Conservation (phyloP, 2,888 invertebrate species). For the Drosophila birchii region DNA sequence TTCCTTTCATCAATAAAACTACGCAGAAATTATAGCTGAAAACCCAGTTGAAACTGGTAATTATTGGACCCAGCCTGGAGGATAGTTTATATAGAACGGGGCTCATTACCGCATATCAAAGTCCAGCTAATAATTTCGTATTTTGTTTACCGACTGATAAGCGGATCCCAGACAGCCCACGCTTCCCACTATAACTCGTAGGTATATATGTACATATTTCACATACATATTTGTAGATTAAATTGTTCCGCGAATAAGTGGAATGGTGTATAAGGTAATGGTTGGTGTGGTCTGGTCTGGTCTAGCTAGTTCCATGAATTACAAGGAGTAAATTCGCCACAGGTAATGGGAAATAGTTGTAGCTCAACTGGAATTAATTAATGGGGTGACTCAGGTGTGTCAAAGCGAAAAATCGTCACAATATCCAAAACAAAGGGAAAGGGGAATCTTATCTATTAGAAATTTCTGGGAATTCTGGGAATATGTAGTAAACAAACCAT, state of each 20-base stretch:
- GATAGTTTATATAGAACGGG: slow-evolving; percentile 11
- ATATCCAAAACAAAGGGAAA: background rate
- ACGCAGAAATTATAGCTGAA: slow-evolving; percentile 21
- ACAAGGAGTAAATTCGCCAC: slow-evolving; percentile 4
- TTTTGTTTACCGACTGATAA: slow-evolving; percentile 64
- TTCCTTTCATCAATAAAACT: slow-evolving; percentile 6
- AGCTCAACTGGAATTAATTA: background rate
- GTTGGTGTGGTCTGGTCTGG: slow-evolving; percentile 4
- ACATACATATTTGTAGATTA: slow-evolving; percentile 36
- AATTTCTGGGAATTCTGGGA: slow-evolving; percentile 38
- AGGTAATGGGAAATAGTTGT: slow-evolving; percentile 3
- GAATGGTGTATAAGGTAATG: slow-evolving; percentile 50
- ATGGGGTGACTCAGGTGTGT: slow-evolving; percentile 15
- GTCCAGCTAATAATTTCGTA: slow-evolving; percentile 50
- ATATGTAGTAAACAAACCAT: slow-evolving; percentile 71
- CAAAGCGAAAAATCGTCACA: slow-evolving; percentile 25
- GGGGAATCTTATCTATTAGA: slow-evolving; percentile 22
- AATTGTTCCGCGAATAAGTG: slow-evolving; percentile 6
- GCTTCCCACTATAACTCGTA: slow-evolving; percentile 13
- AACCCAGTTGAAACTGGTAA: slow-evolving; percentile 47
- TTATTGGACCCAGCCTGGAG: slow-evolving; percentile 20
- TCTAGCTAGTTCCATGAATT: slow-evolving; percentile 23
- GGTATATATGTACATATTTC: background rate
- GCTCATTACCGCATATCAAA: slow-evolving; percentile 61
- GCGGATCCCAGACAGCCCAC: slow-evolving; percentile 31